phyloP scores from a whole-genome alignment of 2,888 invertebrate genomes.

The Synergus gifuensis region DNA sequence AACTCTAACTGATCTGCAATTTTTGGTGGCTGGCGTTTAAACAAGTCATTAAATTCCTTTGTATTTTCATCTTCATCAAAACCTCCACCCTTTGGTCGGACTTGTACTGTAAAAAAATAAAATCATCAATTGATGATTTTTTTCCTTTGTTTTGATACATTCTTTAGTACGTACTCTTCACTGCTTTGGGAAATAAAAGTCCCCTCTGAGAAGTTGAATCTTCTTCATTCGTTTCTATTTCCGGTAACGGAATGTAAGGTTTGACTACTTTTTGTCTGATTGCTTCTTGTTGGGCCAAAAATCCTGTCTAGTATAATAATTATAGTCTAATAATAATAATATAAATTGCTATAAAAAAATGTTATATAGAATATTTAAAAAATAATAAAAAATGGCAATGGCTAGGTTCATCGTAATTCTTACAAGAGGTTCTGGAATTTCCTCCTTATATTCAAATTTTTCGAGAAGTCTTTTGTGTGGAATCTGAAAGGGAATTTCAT shows the following conservation, averaged over 20 bases:
- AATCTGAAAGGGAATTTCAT: conserved; percentile 80
- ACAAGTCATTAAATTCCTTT: background rate
- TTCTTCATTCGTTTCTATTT: conserved; percentile 42
- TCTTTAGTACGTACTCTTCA: conserved; percentile 50
- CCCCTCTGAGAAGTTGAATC: conserved; percentile 44
- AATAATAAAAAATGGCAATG: background rate
- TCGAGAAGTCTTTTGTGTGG: conserved; percentile 82
- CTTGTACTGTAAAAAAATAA: conserved; percentile 43
- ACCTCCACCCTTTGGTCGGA: conserved; percentile 47
- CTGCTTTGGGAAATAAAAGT: conserved; percentile 38
- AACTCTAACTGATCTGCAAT: conserved; percentile 78
- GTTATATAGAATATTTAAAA: background rate
- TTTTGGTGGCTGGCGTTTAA: conserved; percentile 50
- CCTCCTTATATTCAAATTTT: conserved; percentile 81
- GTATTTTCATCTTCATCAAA: conserved; percentile 38
- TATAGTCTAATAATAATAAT: conserved; percentile 34
- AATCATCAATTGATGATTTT: background rate
- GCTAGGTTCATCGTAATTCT: conserved; percentile 48
- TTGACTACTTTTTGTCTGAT: conserved; percentile 74
- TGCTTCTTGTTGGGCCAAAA: conserved; percentile 78
- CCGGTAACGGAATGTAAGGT: conserved; percentile 48
- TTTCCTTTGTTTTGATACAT: background rate
- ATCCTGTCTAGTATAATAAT: conserved; percentile 78
- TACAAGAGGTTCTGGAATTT: conserved; percentile 82
- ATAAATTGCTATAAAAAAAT: background rate